A percentile compares a stretch with the other conserved stretches of the same genome.
Conservation (phyloP, 2,888 invertebrate species). For the Molanna angustata region DNA sequence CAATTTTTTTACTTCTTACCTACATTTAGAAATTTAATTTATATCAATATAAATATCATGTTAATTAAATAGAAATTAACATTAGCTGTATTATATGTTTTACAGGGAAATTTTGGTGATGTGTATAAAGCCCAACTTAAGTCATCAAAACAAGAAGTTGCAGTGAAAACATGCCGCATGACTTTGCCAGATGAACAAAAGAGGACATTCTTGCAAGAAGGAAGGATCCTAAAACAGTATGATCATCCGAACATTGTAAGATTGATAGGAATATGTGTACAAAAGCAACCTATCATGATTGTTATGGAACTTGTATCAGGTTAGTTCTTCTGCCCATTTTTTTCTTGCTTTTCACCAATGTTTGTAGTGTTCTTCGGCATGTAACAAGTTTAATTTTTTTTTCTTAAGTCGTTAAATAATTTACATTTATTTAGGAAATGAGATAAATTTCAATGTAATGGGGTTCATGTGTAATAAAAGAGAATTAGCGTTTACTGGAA, state of each 20-base stretch:
- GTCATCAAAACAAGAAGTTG: constrained; percentile 81
- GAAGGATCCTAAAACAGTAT: constrained; percentile 92
- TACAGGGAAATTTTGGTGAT: constrained; percentile 95
- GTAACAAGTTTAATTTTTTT: neutral
- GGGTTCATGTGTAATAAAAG: no score
- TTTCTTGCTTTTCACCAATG: neutral
- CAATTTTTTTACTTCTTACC: no score
- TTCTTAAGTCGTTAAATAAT: no score
- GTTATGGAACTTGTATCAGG: constrained; percentile 96
- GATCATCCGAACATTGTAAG: constrained; percentile 96
- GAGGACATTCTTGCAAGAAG: constrained; percentile 92
- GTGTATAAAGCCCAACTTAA: constrained; percentile 89
- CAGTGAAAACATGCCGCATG: constrained; percentile 93
- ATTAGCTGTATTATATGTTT: constrained; percentile 17
- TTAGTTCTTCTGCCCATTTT: constrained; percentile 37
- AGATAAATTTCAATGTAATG: no score
- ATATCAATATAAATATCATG: no score
- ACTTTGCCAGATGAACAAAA: constrained; percentile 92
- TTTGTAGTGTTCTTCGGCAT: neutral
- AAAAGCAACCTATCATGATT: constrained; percentile 98
- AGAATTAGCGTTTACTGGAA: no score
- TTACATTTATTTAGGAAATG: no score
- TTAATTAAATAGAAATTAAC: no score
- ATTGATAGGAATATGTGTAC: constrained; percentile 95
- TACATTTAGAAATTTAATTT: no score